phyloP scores from a whole-genome alignment of 2,797 vertebrate genomes.

The Champsocephalus esox region DNA sequence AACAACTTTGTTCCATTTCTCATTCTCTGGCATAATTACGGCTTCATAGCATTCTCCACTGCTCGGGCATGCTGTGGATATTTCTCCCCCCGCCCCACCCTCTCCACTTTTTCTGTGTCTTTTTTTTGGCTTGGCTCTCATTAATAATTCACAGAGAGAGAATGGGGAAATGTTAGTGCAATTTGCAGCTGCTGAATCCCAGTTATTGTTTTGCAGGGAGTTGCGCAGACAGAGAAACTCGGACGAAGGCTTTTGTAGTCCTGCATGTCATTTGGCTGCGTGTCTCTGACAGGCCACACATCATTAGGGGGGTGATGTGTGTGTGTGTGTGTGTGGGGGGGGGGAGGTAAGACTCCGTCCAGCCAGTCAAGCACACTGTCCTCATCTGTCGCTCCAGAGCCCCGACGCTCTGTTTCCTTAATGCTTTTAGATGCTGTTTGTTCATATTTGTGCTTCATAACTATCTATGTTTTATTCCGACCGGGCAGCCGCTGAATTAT shows the following conservation, averaged over 20 bases:
- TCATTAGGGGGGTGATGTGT: constrained; percentile 54
- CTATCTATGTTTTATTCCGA: constrained; percentile 72
- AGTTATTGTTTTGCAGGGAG: constrained; percentile 76
- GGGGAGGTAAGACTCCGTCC: constrained; percentile 39
- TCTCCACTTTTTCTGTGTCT: constrained; percentile 16
- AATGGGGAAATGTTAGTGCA: constrained; percentile 78
- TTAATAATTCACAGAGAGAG: constrained; percentile 82
- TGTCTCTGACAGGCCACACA: constrained; percentile 70
- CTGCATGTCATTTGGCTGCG: constrained; percentile 70
- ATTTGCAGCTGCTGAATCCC: constrained; percentile 81
- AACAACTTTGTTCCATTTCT: constrained; percentile 77
- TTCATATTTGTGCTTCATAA: constrained; percentile 75
- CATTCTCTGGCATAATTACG: constrained; percentile 76
- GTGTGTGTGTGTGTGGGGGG: too few relatives aligned
- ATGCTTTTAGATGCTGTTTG: constrained; percentile 72
- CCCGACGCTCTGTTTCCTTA: constrained; percentile 49
- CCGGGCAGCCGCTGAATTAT: constrained; percentile 72
- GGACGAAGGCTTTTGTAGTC: constrained; percentile 72
- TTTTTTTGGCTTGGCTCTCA: constrained; percentile 73
- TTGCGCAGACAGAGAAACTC: constrained; percentile 59
- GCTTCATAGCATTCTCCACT: constrained; percentile 66
- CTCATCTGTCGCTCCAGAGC: constrained; percentile 61
- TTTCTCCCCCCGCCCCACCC: constrained; percentile 5
- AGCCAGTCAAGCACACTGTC: constrained; percentile 66
- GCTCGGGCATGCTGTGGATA: constrained; percentile 59